These are phyloP conservation scores for Halichondria panicea DNA, from an alignment of 37 sponge, comb jelly and placozoan species.

Conservation along the genomic window DNA sequence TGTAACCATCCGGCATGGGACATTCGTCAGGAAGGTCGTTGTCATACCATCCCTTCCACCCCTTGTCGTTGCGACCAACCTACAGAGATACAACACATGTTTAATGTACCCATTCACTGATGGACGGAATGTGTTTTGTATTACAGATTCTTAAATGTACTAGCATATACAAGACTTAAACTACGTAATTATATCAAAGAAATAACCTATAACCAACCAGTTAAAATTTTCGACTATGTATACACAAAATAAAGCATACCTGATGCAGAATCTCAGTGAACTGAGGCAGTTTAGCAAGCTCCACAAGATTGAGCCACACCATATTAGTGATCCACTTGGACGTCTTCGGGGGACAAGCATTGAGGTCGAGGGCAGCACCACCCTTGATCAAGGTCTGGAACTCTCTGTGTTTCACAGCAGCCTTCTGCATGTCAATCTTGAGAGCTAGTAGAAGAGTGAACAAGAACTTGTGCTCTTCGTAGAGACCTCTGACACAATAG, in stretches of 20 bases:
- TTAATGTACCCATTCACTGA: neutral
- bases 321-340: constrained; percentile 98
- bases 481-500: constrained; percentile 90
- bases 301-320: constrained; percentile 99
- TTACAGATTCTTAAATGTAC: neutral
- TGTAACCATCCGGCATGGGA: constrained; percentile 94
- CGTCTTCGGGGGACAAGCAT: constrained; percentile 90
- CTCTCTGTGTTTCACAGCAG: constrained; percentile 88
- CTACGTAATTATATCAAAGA: too few species aligned
- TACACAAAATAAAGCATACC: too few species aligned
- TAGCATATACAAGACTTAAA: neutral
- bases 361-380: constrained; percentile 98
- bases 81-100: too few species aligned
- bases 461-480: constrained; percentile 97
- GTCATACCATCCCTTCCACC: constrained; percentile 99
- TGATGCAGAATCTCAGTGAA: constrained; percentile 91
- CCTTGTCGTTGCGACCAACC: constrained; percentile 94
- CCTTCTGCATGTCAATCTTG: constrained; percentile 96
- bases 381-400: constrained; percentile 99
- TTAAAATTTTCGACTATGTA: too few species aligned
- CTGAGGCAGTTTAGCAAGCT: constrained; percentile 95
- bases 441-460: constrained; percentile 96
- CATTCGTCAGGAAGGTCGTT: constrained; percentile 94
- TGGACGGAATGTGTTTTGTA: too few species aligned
- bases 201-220: too few species aligned